These are phyloP conservation scores for Lasioglossum morio DNA, from an alignment of 2,888 invertebrate genomes.

Conservation along the genomic window DNA sequence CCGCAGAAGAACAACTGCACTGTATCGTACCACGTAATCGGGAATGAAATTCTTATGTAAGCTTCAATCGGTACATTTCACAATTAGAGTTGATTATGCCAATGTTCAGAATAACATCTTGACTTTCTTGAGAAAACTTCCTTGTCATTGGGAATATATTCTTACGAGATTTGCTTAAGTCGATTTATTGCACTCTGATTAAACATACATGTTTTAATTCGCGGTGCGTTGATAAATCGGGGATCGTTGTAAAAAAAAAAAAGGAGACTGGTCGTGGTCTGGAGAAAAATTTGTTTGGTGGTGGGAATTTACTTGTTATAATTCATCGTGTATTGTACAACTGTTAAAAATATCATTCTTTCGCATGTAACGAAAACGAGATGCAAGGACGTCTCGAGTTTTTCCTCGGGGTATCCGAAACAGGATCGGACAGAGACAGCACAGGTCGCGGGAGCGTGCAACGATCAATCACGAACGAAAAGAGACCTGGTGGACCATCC, in stretches of 20 bases:
- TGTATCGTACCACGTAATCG: neutral
- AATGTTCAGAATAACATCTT: neutral
- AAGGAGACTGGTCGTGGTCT: neutral
- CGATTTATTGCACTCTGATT: neutral
- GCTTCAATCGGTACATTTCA: neutral
- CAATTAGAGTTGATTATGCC: neutral
- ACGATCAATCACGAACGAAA: conserved; percentile 4
- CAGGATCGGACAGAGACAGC: neutral
- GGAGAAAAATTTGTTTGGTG: neutral
- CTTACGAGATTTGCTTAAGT: neutral
- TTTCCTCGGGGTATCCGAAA: neutral
- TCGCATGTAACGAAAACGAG: neutral
- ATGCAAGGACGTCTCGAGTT: neutral
- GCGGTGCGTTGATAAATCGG: too few relatives aligned
- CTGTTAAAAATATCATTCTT: neutral
- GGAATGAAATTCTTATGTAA: too few relatives aligned
- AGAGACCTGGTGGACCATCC: conserved; percentile 21
- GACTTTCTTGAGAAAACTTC: neutral
- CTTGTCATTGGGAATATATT: neutral
- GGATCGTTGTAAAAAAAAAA: too few relatives aligned
- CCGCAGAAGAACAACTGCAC: neutral
- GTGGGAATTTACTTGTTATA: neutral
- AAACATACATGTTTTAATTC: neutral
- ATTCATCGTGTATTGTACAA: neutral
- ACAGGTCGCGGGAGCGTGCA: neutral